phyloP scores from a whole-genome alignment of 2,888 invertebrate species.

The Tortrix viridana region DNA sequence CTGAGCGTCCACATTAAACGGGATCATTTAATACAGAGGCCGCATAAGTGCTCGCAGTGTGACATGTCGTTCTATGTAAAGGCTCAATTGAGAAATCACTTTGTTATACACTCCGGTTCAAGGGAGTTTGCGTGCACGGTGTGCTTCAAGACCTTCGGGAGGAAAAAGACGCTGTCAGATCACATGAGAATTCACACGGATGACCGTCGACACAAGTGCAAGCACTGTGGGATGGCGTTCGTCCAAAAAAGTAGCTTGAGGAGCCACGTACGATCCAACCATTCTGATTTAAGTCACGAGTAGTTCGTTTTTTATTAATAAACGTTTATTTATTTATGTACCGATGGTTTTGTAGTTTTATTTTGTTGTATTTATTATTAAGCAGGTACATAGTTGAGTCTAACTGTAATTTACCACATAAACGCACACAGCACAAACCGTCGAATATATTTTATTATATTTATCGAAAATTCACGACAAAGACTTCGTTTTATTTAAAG shows the following conservation, averaged over 20 bases:
- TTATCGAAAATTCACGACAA: too few species aligned
- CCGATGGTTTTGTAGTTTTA: slow-evolving; percentile 13
- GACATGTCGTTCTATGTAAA: slow-evolving; percentile 59
- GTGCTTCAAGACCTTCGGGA: slow-evolving; percentile 53
- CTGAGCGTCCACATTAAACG: slow-evolving; percentile 31
- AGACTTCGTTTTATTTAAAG: too few species aligned
- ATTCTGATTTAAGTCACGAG: slow-evolving; percentile 20
- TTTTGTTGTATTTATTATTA: neutral
- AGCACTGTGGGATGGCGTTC: slow-evolving; percentile 33
- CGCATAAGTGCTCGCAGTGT: slow-evolving; percentile 46
- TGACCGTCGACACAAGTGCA: slow-evolving; percentile 39
- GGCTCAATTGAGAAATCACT: slow-evolving; percentile 60
- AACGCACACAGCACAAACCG: too few species aligned
- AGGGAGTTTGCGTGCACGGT: slow-evolving; percentile 61
- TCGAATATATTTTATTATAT: too few species aligned
- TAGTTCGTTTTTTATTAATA: slow-evolving; percentile 9
- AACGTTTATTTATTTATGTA: slow-evolving; percentile 17
- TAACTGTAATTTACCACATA: too few species aligned
- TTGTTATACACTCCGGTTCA: slow-evolving; percentile 60
- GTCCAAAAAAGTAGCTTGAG: slow-evolving; percentile 34
- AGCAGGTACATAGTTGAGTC: neutral
- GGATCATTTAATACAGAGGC: slow-evolving; percentile 34
- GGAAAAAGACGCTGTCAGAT: slow-evolving; percentile 45
- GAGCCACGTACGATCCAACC: slow-evolving; percentile 28
- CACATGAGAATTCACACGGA: slow-evolving; percentile 48